phyloP scores from a whole-genome alignment of 2,113 vertebrate species.

The Morone saxatilis region DNA sequence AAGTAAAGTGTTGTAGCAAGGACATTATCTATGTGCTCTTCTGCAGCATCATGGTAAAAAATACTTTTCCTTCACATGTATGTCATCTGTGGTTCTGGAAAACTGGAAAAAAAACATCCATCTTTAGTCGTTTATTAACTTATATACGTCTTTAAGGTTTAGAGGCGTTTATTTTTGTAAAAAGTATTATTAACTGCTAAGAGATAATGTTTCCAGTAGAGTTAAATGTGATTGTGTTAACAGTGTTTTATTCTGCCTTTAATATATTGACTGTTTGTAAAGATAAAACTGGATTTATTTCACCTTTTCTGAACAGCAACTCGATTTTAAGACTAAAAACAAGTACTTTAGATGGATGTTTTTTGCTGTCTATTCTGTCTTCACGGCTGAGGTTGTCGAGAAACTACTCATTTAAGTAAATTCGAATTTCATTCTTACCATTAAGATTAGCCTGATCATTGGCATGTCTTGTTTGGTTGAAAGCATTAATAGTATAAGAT shows the following conservation, averaged over 20 bases:
- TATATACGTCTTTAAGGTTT: conserved; percentile 6
- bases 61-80: background rate
- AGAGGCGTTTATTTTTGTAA: conserved; percentile 57
- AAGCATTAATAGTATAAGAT: conserved; percentile 22
- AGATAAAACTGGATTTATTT: conserved; percentile 49
- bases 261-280: conserved; percentile 44
- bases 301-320: background rate
- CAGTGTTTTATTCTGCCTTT: conserved; percentile 40
- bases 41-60: conserved; percentile 24
- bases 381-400: conserved; percentile 4
- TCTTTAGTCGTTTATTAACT: conserved; percentile 18
- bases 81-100: conserved; percentile 2
- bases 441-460: background rate
- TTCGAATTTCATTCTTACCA: background rate
- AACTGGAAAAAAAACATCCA: conserved; percentile 10
- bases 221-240: background rate
- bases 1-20: conserved; percentile 30
- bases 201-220: conserved; percentile 1
- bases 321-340: conserved; percentile 1
- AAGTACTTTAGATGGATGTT: conserved; percentile 28
- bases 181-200: conserved; percentile 24
- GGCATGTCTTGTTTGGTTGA: background rate
- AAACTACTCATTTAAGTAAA: conserved; percentile 4
- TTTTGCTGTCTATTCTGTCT: conserved; percentile 27
- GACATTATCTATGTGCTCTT: conserved; percentile 13